A percentile compares a stretch with the other conserved stretches of the same genome.
Evolutionary conservation across 2,888 invertebrate genomes (phyloP).

Genomic region (Dryomyza anilis): DNA sequence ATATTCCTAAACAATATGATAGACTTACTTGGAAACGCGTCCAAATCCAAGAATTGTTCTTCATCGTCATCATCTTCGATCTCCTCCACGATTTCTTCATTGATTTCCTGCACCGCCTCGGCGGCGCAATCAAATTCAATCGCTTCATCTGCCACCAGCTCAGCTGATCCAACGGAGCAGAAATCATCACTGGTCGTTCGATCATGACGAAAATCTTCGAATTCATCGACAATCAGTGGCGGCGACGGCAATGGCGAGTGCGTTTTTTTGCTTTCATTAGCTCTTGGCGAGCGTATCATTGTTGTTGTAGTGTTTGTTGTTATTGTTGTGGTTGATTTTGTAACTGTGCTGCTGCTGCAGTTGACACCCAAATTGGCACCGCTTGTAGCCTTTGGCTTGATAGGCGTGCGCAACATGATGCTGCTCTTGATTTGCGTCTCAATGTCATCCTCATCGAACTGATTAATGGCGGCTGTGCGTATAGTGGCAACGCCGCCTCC

Average conservation of each 20-base stretch:
- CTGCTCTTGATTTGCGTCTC: slow-evolving; percentile 53
- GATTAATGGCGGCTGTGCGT: slow-evolving; percentile 20
- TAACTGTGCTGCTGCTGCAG: too few species aligned
- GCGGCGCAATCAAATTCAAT: slow-evolving; percentile 17
- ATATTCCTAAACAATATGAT: too few species aligned
- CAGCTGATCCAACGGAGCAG: slow-evolving; percentile 19
- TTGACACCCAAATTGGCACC: neutral
- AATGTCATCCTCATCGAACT: slow-evolving; percentile 43
- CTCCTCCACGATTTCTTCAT: slow-evolving; percentile 7
- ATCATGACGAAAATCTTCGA: slow-evolving; percentile 43
- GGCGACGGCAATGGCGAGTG: too few species aligned
- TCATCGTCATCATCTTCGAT: neutral
- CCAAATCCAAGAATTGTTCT: slow-evolving; percentile 7
- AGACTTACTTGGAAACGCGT: slow-evolving; percentile 13
- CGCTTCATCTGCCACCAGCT: slow-evolving; percentile 16
- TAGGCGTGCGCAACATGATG: slow-evolving; percentile 40
- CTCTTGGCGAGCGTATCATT: too few species aligned
- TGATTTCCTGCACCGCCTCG: too few species aligned
- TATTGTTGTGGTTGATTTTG: too few species aligned
- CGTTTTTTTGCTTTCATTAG: too few species aligned
- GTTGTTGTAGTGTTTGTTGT: too few species aligned
- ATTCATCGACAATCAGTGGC: slow-evolving; percentile 45
- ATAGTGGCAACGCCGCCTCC: neutral
- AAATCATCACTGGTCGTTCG: slow-evolving; percentile 24
- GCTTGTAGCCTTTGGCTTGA: slow-evolving; percentile 24